Evolutionary conservation across 2,113 vertebrate species (phyloP).

Genomic region (Myiagra hebetior): DNA sequence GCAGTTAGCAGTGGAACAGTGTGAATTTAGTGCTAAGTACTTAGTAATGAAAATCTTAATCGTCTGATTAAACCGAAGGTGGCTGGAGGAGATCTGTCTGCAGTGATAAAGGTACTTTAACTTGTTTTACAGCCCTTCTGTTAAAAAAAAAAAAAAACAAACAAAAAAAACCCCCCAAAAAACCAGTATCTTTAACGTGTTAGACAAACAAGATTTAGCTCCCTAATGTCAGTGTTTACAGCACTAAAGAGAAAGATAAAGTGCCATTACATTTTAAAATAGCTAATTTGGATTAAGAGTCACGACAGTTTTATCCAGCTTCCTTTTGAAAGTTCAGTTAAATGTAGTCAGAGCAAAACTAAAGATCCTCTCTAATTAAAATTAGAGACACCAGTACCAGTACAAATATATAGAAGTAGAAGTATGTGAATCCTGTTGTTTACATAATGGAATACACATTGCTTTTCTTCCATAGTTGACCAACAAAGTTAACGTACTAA

Average conservation of each 20-base stretch:
- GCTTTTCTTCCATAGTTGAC: neutral
- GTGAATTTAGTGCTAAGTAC: neutral
- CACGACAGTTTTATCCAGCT: neutral
- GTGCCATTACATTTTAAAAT: neutral
- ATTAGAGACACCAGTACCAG: neutral
- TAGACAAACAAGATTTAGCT: neutral
- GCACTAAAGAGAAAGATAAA: neutral
- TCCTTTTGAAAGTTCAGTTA: neutral
- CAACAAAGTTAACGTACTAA: neutral
- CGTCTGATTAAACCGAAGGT: neutral
- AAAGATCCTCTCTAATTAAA: neutral
- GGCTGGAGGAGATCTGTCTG: neutral
- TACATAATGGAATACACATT: neutral
- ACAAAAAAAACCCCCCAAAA: no score
- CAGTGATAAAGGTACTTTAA: neutral
- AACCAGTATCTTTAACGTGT: neutral
- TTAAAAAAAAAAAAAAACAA: neutral
- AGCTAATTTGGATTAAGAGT: neutral
- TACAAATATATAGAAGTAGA: neutral
- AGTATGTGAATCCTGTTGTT: neutral
- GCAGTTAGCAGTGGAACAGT: neutral
- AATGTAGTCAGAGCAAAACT: neutral
- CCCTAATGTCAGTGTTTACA: neutral
- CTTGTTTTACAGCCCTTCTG: neutral
- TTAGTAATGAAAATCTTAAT: slow-evolving; percentile 12